A percentile compares a stretch with the other conserved stretches of the same genome.
Conservation (phyloP, 2,888 invertebrate species). For the Eristalis intricaria region DNA sequence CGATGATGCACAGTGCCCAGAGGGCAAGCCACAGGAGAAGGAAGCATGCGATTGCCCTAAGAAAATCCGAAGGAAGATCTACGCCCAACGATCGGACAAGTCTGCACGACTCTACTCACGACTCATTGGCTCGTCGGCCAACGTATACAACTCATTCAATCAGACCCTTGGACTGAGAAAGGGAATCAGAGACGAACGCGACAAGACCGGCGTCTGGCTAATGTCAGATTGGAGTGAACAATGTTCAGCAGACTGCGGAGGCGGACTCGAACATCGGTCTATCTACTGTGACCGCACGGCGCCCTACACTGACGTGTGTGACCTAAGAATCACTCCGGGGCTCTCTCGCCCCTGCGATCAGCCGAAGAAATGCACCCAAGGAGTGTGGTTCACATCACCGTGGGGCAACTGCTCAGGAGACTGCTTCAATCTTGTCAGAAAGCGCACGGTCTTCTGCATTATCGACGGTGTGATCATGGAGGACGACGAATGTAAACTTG, state of each 20-base stretch:
- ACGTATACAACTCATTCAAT: constrained; percentile 64
- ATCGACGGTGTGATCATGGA: constrained; percentile 74
- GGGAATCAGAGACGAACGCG: constrained; percentile 74
- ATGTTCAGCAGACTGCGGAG: constrained; percentile 89
- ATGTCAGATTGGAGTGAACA: constrained; percentile 78
- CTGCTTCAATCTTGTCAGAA: constrained; percentile 77
- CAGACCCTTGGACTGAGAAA: constrained; percentile 70
- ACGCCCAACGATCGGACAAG: constrained; percentile 71
- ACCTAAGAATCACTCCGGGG: constrained; percentile 84
- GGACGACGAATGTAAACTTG: constrained; percentile 83
- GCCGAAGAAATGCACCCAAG: constrained; percentile 85
- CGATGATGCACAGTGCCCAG: constrained; percentile 84
- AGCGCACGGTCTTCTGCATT: constrained; percentile 76
- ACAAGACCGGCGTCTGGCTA: constrained; percentile 77
- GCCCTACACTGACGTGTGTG: constrained; percentile 84
- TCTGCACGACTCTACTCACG: constrained; percentile 73
- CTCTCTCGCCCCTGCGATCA: constrained; percentile 85
- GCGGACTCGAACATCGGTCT: constrained; percentile 87
- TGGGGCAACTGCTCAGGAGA: constrained; percentile 83
- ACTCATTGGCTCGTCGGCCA: constrained; percentile 71
- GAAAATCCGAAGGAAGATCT: constrained; percentile 73
- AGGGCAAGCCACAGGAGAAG: constrained; percentile 81
- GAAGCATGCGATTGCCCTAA: constrained; percentile 81
- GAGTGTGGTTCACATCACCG: constrained; percentile 91
- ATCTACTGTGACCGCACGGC: constrained; percentile 85